These are phyloP conservation scores for Xenus cinereus DNA, from an alignment of 2,113 vertebrate species.

Conservation along the genomic window DNA sequence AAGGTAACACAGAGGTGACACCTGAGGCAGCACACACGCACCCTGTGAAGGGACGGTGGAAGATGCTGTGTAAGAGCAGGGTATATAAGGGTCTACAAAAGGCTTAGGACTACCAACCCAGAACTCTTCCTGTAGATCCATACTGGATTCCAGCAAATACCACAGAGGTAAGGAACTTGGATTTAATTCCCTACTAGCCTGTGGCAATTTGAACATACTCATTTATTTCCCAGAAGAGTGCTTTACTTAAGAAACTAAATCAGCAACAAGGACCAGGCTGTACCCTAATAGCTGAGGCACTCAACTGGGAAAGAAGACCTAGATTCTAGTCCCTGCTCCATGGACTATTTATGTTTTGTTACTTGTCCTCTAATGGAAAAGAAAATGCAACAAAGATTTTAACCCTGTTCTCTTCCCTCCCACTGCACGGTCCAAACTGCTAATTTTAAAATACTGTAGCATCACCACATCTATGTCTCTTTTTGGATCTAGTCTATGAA, in stretches of 20 bases:
- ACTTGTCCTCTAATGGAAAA: neutral
- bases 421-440: neutral
- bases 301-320: neutral
- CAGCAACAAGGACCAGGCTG: neutral
- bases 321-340: neutral
- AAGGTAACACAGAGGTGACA: neutral
- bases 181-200: neutral
- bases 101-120: neutral
- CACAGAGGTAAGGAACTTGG: neutral
- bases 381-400: neutral
- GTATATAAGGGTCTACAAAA: neutral
- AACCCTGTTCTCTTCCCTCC: neutral
- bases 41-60: rapidly evolving
- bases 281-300: neutral
- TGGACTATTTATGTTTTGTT: neutral
- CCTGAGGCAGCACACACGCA: rapidly evolving
- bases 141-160: neutral
- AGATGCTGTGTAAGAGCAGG: neutral
- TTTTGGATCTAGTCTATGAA: neutral
- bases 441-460: neutral
- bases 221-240: neutral
- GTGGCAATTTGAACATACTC: neutral
- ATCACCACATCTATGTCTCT: neutral
- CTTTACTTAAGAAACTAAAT: neutral
- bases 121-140: neutral